phyloP scores from a whole-genome alignment of 2,113 vertebrate genomes.

The Pterocles orientalis region DNA sequence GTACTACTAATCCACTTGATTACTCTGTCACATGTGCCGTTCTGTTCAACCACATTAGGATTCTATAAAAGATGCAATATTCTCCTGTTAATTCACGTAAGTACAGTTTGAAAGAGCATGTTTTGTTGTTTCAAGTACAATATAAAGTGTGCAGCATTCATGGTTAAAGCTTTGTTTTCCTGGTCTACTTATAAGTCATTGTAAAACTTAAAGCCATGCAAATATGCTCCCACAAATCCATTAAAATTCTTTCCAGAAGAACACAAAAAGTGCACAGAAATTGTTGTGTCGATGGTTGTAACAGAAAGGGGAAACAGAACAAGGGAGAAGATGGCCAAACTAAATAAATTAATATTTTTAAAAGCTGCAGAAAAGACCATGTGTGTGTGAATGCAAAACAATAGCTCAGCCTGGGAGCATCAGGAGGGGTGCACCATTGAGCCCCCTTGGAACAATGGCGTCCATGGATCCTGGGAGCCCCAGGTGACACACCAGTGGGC shows the following conservation, averaged over 20 bases:
- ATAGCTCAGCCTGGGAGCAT: not conserved
- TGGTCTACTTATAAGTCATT: not conserved
- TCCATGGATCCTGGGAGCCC: not conserved
- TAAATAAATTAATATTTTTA: not conserved
- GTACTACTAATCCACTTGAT: not conserved
- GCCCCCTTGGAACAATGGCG: fast-evolving
- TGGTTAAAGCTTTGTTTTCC: not conserved
- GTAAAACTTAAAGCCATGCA: not conserved
- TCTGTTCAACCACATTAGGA: not conserved
- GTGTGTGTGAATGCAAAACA: not conserved
- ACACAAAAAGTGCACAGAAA: not conserved
- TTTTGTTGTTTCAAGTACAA: not conserved
- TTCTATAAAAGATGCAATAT: not conserved
- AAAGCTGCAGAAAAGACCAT: not conserved
- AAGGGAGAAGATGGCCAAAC: not conserved
- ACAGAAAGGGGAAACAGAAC: not conserved
- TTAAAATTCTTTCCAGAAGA: not conserved
- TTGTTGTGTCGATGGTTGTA: not conserved
- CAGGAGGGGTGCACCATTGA: not conserved
- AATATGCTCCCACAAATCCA: not conserved
- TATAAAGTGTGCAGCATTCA: not conserved
- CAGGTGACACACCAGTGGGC: not conserved
- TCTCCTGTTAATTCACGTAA: not conserved
- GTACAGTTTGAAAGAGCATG: not conserved
- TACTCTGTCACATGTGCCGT: not conserved